phyloP scores from a whole-genome alignment of 2,113 vertebrate species.

The Pygoscelis adeliae region DNA sequence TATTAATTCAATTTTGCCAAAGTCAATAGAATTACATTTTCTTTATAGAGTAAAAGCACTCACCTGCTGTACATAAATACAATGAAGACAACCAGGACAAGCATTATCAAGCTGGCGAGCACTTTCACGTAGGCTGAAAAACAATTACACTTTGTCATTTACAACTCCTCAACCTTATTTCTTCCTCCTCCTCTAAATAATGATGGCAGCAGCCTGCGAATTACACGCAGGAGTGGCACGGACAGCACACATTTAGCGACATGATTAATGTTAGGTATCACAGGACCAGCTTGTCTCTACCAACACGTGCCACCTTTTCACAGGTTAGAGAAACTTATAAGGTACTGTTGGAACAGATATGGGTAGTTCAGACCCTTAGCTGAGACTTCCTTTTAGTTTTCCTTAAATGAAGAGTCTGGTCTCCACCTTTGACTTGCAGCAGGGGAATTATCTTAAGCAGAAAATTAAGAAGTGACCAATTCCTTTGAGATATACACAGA shows the following conservation, averaged over 20 bases:
- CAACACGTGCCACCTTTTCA: not conserved
- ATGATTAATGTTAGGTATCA: not conserved
- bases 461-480: not conserved
- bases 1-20: conserved; percentile 18
- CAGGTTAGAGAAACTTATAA: not conserved
- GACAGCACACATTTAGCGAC: not conserved
- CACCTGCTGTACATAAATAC: conserved; percentile 32
- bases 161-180: not conserved
- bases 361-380: not conserved
- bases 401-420: not conserved
- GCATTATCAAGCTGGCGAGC: conserved; percentile 39
- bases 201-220: not conserved
- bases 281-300: not conserved
- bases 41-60: conserved; percentile 1
- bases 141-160: not conserved
- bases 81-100: not conserved
- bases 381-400: not conserved
- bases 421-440: not conserved
- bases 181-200: not conserved
- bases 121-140: conserved; percentile 44
- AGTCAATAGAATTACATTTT: conserved; percentile 22
- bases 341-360: not conserved
- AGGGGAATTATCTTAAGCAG: not conserved
- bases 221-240: not conserved
- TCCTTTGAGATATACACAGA: not conserved